Base-by-base conservation (phyloP, 2,888 invertebrate genomes). In the Thyatira batis region DNA sequence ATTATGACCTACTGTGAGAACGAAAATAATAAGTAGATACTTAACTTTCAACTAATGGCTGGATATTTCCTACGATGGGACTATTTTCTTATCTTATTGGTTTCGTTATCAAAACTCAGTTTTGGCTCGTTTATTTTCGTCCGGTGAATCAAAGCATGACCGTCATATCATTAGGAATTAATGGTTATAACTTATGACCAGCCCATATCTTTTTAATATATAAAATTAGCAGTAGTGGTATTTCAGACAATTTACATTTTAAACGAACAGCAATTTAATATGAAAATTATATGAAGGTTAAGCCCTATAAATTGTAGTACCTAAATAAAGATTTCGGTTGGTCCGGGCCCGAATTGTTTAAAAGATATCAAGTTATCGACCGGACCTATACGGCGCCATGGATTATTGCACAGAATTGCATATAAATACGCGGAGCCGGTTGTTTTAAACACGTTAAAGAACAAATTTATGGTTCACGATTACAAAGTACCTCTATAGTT, bases 211-310 rank as follows among this genome's bases (percentile, higher is more conserved):
- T 39, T 39, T 39, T 17, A 17, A n/a, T 39, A 17, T 48, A 27
- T 20, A 17, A 48, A 48, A 48, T 48, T 48, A 48, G 48, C 48
- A 48, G 48, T 17, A 48, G 48, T 48, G 48, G 27, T 48, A 27
- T 48, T 46, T 27, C 27, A 28, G 5, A 9, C 48, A 48, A 48
- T 48, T 27, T 48, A 27, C 27, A 48, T 48, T 27, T 27, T 48
- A 27, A 46, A 17, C 27, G 17, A 27, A 13, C 8, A 20, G 27
- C 20, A 48, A 20, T 48, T 20, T 27, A 3, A 27, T 48, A 27
- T 27, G 48, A 10, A 48, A 28, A 27, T 27, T 48, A 48, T 27
- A 23, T 48, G 13, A 28, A 39, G 39, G 39, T 39, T 8, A 46
- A 46, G 6, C 27, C 46, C 48, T 48, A 17, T 17, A 48, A 20